Conservation (phyloP, 2,888 invertebrate species). For the Amphipyra berbera region DNA sequence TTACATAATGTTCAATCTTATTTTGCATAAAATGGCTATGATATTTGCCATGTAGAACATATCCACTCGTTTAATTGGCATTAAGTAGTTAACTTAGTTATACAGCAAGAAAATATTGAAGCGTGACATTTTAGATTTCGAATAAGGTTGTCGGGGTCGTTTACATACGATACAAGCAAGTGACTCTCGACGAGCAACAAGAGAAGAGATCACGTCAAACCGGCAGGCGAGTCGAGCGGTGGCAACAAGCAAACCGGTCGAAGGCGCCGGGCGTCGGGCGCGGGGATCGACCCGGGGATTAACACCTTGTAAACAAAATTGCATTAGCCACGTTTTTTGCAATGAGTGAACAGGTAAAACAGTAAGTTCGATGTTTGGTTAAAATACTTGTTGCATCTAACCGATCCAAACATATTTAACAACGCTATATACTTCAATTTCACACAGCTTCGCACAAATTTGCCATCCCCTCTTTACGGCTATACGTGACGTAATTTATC, state of each 20-base stretch:
- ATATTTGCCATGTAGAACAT: slow-evolving; percentile 23
- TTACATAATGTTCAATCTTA: slow-evolving; percentile 12
- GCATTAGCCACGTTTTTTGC: slow-evolving; percentile 78
- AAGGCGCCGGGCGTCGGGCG: slow-evolving; percentile 82
- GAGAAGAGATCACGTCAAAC: slow-evolving; percentile 88
- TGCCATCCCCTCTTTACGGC: slow-evolving; percentile 34
- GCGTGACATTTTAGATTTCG: slow-evolving; percentile 65
- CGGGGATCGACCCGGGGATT: slow-evolving; percentile 78
- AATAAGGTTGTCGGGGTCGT: slow-evolving; percentile 82
- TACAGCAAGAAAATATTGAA: slow-evolving; percentile 42
- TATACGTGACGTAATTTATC: slow-evolving; percentile 40
- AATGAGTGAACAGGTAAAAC: slow-evolving; percentile 54
- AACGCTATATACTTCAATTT: slow-evolving; percentile 40
- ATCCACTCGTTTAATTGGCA: slow-evolving; percentile 19
- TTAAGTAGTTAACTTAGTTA: slow-evolving; percentile 13
- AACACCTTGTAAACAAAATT: slow-evolving; percentile 88
- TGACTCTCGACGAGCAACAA: slow-evolving; percentile 81
- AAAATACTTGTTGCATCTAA: slow-evolving; percentile 52
- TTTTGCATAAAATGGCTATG: slow-evolving; percentile 23
- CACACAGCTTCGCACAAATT: slow-evolving; percentile 39
- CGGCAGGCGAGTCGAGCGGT: slow-evolving; percentile 83
- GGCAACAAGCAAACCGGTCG: slow-evolving; percentile 87
- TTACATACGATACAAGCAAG: slow-evolving; percentile 84
- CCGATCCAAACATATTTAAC: slow-evolving; percentile 40
- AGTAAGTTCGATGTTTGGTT: slow-evolving; percentile 52